phyloP scores from a whole-genome alignment of 2,797 vertebrate genomes.

The Aphelocoma californica region DNA sequence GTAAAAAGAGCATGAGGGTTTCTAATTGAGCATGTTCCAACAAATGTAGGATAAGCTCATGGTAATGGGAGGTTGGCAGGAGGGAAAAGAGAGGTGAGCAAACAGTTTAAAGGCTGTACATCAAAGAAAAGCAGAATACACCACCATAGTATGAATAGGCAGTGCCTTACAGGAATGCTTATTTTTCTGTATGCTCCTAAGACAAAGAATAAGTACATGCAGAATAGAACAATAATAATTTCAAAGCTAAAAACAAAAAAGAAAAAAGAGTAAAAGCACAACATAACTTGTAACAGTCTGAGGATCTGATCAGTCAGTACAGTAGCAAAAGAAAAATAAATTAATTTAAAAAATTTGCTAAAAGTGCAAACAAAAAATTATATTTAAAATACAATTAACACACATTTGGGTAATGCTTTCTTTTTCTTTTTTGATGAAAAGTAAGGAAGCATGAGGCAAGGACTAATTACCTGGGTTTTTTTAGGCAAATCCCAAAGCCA shows the following conservation, averaged over 20 bases:
- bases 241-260: not conserved
- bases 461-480: not conserved
- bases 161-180: constrained; percentile 8
- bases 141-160: not conserved
- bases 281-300: not conserved
- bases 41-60: constrained; percentile 15
- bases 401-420: not conserved
- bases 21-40: constrained; percentile 5
- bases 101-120: constrained; percentile 42
- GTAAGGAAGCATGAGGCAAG: fast-evolving
- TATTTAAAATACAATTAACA: not conserved
- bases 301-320: not conserved
- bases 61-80: not conserved
- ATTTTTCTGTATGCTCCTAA: not conserved
- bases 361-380: not conserved
- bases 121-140: constrained; percentile 20
- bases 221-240: not conserved
- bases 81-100: constrained; percentile 23
- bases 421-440: not conserved
- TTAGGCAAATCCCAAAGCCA: not conserved
- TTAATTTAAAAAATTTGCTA: not conserved
- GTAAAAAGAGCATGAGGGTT: not conserved
- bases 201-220: not conserved
- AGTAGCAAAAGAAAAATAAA: not conserved
- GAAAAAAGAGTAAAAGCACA: not conserved